A percentile compares a stretch with the other conserved stretches of the same genome.
Conservation (phyloP, 2,797 vertebrate genomes). For the Tapera naevia region DNA sequence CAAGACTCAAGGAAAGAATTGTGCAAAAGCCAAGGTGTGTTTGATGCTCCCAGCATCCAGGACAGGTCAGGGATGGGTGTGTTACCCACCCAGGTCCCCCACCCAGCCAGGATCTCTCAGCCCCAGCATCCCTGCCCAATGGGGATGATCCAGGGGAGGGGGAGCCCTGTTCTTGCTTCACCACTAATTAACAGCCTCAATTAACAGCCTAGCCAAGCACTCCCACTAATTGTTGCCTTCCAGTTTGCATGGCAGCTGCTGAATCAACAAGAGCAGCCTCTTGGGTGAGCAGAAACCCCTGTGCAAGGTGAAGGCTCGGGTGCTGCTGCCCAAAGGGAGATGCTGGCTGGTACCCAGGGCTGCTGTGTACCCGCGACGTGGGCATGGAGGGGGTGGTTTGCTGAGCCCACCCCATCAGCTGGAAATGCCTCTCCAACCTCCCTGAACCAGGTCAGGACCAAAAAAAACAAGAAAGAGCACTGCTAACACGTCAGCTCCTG, state of each 20-base stretch:
- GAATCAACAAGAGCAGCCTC: background rate
- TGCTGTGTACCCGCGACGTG: fast-evolving
- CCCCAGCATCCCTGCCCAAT: fast-evolving
- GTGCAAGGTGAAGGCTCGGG: fast-evolving
- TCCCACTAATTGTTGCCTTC: conserved; percentile 26
- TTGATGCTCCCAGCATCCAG: background rate
- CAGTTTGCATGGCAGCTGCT: background rate
- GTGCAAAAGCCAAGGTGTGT: background rate
- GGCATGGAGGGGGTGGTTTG: fast-evolving
- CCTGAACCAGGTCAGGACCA: background rate
- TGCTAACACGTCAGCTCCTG: background rate
- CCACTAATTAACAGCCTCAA: background rate
- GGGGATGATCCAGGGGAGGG: background rate
- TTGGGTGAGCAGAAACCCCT: fast-evolving
- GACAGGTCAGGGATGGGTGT: background rate
- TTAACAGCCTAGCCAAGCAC: background rate
- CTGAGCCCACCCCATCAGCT: background rate
- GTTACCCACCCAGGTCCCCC: background rate
- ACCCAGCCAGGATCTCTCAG: background rate
- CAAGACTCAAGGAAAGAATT: background rate
- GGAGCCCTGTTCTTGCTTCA: background rate
- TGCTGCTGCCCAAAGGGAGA: background rate
- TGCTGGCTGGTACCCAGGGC: fast-evolving
- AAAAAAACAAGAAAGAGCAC: background rate
- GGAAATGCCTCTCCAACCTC: background rate